These are phyloP conservation scores for Vesta saturnalis DNA, from an alignment of 2,888 invertebrate genomes.

Conservation along the genomic window DNA sequence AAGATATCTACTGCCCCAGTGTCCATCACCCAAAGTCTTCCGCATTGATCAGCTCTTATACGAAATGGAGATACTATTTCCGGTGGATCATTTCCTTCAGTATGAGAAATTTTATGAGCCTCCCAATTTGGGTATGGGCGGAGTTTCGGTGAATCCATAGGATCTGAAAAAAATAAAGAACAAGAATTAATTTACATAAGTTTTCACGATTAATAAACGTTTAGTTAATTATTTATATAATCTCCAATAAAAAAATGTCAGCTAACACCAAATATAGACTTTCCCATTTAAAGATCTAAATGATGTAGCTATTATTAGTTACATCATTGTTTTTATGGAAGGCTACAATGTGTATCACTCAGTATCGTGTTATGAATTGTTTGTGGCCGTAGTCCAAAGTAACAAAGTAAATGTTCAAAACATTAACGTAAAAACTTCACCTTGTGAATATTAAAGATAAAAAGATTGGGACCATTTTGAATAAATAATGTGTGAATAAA, in stretches of 20 bases:
- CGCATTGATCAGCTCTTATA: constrained; percentile 78
- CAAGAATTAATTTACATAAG: neutral
- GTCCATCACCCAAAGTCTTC: constrained; percentile 82
- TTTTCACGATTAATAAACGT: neutral
- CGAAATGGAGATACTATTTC: constrained; percentile 80
- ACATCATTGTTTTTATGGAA: no score
- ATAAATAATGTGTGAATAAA: no score
- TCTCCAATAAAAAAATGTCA: neutral
- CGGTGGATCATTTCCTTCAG: constrained; percentile 64
- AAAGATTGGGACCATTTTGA: no score
- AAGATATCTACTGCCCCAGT: constrained; percentile 74
- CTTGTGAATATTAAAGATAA: no score
- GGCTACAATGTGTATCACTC: no score
- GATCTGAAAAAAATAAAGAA: constrained; percentile 65
- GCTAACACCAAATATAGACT: no score
- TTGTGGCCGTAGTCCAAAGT: no score
- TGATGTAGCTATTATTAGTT: no score
- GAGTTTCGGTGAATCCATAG: constrained; percentile 73
- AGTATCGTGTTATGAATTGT: no score
- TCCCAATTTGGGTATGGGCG: constrained; percentile 85
- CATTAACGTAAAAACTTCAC: no score
- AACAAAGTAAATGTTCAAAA: no score
- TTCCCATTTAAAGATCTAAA: no score
- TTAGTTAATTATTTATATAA: neutral
- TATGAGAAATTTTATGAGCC: constrained; percentile 69